Conservation (phyloP, 2,888 invertebrate species). For the Sceliomorpha sp. region DNA sequence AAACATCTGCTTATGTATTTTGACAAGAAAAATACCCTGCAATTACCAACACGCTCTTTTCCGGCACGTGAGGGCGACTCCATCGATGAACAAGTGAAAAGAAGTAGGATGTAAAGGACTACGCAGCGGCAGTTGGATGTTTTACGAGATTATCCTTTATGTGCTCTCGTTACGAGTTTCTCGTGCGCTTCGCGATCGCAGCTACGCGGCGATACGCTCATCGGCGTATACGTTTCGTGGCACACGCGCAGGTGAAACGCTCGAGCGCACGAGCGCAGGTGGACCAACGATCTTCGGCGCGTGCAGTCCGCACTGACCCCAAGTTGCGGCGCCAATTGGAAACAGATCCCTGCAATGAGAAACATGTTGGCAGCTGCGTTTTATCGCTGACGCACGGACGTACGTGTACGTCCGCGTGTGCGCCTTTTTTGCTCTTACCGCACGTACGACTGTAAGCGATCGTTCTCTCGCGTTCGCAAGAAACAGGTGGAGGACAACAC, state of each 20-base stretch:
- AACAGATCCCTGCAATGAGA: constrained; percentile 54
- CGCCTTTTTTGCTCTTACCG: constrained; percentile 38
- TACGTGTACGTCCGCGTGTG: constrained; percentile 23
- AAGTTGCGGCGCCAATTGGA: constrained; percentile 57
- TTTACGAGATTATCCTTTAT: constrained; percentile 27
- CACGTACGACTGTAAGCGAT: constrained; percentile 46
- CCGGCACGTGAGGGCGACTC: not conserved
- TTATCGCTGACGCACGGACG: constrained; percentile 56
- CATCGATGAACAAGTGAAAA: not conserved
- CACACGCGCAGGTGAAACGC: constrained; percentile 75
- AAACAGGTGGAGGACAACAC: constrained; percentile 42
- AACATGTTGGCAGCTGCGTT: constrained; percentile 67
- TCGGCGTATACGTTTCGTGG: constrained; percentile 41
- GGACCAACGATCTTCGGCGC: constrained; percentile 69
- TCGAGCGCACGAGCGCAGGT: constrained; percentile 71
- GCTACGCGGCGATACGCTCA: constrained; percentile 7
- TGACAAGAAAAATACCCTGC: constrained; percentile 39
- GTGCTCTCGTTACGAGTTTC: constrained; percentile 12
- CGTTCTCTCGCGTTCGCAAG: constrained; percentile 51
- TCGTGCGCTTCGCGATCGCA: too few species aligned
- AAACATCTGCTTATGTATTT: constrained; percentile 45
- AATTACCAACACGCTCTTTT: constrained; percentile 47
- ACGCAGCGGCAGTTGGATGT: constrained; percentile 1
- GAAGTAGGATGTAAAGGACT: too few species aligned
- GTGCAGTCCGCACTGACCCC: constrained; percentile 64